Conservation (phyloP, 2,113 vertebrate species). For the Oncorhynchus nerka region DNA sequence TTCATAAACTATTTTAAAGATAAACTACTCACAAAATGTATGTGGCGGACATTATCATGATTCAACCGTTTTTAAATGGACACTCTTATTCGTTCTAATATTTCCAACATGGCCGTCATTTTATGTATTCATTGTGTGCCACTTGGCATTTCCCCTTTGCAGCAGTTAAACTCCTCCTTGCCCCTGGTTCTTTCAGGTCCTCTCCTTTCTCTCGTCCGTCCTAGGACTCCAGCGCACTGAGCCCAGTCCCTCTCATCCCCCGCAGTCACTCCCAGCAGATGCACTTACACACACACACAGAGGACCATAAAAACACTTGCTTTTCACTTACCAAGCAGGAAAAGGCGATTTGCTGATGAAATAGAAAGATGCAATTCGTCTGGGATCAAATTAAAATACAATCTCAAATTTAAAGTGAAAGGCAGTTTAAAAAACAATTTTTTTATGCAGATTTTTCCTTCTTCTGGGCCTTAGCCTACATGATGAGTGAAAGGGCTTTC, state of each 20-base stretch:
- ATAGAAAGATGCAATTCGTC: slow-evolving; percentile 1
- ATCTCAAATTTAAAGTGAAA: slow-evolving; percentile 7
- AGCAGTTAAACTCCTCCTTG: too few species aligned
- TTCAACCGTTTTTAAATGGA: too few species aligned
- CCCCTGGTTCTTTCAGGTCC: neutral
- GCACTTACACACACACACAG: neutral
- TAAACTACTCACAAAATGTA: neutral
- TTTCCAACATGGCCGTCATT: too few species aligned
- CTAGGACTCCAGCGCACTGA: neutral
- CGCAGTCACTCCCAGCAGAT: neutral
- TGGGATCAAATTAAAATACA: slow-evolving; percentile 18
- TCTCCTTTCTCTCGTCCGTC: neutral
- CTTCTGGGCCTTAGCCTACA: slow-evolving; percentile 7
- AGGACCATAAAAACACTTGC: neutral
- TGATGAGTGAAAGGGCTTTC: slow-evolving; percentile 40
- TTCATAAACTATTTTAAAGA: neutral
- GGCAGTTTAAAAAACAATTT: slow-evolving; percentile 11
- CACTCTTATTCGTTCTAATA: too few species aligned
- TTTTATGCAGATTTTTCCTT: neutral
- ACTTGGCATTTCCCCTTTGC: too few species aligned
- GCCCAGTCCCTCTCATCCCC: neutral
- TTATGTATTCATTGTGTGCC: too few species aligned
- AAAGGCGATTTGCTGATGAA: neutral
- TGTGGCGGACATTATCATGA: too few species aligned
- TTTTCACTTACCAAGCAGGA: neutral